These are phyloP conservation scores for Bungarus multicinctus DNA, from an alignment of 2,113 vertebrate genomes.

Conservation along the genomic window DNA sequence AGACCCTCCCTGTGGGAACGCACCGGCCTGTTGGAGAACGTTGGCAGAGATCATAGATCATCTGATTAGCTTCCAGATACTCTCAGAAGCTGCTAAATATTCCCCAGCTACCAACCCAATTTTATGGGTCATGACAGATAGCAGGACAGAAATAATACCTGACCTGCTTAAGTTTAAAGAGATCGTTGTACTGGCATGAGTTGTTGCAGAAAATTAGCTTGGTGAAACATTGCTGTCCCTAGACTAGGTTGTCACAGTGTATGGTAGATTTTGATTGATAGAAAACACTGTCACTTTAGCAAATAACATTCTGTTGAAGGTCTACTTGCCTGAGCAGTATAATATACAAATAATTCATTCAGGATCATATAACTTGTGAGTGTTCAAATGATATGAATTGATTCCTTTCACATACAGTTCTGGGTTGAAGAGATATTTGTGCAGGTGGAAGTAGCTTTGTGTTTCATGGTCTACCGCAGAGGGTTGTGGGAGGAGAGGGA, in stretches of 20 bases:
- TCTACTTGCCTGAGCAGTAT: not conserved
- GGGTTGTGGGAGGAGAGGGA: not conserved
- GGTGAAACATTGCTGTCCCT: not conserved
- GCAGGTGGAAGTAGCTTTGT: not conserved
- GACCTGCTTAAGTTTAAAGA: not conserved
- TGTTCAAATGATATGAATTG: not conserved
- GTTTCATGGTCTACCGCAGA: not conserved
- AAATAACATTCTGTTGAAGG: not conserved
- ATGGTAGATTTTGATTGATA: not conserved
- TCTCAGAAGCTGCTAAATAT: not conserved
- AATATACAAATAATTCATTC: not conserved
- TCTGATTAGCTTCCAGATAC: not conserved
- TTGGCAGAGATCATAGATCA: no score
- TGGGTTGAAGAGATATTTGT: not conserved
- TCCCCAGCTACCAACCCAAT: not conserved
- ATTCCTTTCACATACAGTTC: not conserved
- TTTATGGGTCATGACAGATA: not conserved
- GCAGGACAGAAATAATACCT: not conserved
- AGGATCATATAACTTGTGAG: not conserved
- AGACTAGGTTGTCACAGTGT: not conserved
- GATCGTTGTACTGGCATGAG: not conserved
- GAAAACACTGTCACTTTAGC: not conserved
- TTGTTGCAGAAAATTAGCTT: not conserved
- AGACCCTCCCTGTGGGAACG: no score
- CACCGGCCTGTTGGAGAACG: no score